phyloP scores from a whole-genome alignment of 2,113 vertebrate species.

The Pachypanchax playfairii region DNA sequence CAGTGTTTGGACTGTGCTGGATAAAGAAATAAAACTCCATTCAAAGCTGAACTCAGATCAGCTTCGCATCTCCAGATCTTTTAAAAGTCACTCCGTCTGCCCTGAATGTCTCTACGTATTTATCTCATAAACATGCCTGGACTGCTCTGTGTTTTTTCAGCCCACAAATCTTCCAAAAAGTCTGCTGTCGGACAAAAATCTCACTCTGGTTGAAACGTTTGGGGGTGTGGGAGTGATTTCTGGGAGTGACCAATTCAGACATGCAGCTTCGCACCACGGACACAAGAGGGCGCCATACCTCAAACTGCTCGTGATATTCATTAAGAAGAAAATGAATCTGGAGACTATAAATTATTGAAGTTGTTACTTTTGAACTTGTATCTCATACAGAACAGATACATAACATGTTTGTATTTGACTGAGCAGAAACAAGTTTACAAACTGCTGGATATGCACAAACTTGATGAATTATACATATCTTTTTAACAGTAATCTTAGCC shows the following conservation, averaged over 20 bases:
- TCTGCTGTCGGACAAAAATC: conserved; percentile 56
- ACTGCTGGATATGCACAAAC: too few relatives aligned
- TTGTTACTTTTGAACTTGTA: too few relatives aligned
- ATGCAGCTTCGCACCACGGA: conserved; percentile 15
- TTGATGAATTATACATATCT: too few relatives aligned
- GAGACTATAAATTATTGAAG: too few relatives aligned
- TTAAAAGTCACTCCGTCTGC: not conserved
- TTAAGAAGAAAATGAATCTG: too few relatives aligned
- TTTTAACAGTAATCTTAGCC: too few relatives aligned
- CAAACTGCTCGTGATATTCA: too few relatives aligned
- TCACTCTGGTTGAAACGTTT: conserved; percentile 33
- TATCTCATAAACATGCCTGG: conserved; percentile 30
- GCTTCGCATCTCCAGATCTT: not conserved
- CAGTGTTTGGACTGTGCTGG: conserved; percentile 30
- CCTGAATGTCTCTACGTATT: not conserved
- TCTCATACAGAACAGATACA: too few relatives aligned
- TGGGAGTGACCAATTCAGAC: conserved; percentile 28
- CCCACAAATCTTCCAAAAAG: conserved; percentile 5
- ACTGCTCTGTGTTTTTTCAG: conserved; percentile 42
- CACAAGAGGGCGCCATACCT: conserved; percentile 44
- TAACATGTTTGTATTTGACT: too few relatives aligned
- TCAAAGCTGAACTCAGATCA: conserved; percentile 37
- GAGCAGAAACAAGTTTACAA: too few relatives aligned
- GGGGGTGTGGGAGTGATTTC: conserved; percentile 57
- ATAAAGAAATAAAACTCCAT: conserved; percentile 34